Percentiles rank a stretch among this genome's conserved stretches.
Evolutionary conservation across 2,113 vertebrate species (phyloP).

Genomic region (Halcyon malimbica): DNA sequence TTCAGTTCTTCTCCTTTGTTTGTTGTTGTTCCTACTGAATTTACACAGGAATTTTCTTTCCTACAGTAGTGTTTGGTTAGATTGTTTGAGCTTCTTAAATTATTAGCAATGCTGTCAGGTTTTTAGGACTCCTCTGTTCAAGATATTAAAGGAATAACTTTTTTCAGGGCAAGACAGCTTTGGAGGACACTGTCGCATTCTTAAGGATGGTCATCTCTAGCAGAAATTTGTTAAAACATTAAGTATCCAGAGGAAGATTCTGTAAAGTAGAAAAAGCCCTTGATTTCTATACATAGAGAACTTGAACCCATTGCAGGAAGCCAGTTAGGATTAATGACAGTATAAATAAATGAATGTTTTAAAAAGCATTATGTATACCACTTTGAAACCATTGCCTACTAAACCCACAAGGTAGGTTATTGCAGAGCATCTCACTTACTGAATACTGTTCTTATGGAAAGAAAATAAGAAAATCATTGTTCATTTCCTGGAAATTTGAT

Average conservation of each 20-base stretch:
- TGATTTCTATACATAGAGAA: background rate
- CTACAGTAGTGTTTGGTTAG: background rate
- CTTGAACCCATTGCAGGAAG: background rate
- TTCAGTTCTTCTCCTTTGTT: background rate
- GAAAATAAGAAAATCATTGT: background rate
- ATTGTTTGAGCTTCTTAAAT: background rate
- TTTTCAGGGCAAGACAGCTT: background rate
- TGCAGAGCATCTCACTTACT: background rate
- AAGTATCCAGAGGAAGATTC: background rate
- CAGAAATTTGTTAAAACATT: background rate
- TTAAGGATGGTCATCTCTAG: background rate
- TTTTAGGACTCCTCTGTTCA: background rate
- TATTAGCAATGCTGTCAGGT: background rate
- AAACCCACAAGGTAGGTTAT: background rate
- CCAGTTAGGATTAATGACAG: background rate
- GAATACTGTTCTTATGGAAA: background rate
- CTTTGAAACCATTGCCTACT: background rate
- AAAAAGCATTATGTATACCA: accelerated
- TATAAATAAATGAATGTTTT: background rate
- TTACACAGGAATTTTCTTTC: background rate
- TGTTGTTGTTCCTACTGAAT: background rate
- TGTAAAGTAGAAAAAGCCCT: background rate
- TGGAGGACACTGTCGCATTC: background rate
- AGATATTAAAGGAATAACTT: background rate
- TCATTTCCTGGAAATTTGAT: background rate